Evolutionary conservation across 2,113 vertebrate genomes (phyloP), one percentile per base, ranked within the genome.

Genomic region (Pyrgilauda ruficollis): DNA sequence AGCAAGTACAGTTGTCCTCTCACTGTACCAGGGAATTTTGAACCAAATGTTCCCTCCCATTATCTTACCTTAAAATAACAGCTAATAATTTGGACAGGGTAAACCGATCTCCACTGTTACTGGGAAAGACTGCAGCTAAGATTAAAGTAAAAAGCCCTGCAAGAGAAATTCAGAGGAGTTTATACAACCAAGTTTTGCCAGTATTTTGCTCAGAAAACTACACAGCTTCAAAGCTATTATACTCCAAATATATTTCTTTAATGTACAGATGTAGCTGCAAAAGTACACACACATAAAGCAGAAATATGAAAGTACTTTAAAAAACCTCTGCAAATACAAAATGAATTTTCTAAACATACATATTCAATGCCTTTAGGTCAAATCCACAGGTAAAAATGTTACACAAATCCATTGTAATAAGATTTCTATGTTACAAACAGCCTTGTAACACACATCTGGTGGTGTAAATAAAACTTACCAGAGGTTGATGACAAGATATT

Each of bases 401-500:
- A 61, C 15, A 59, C 3, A 47, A 89, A 35, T 26, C 26, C 37
- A 50, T 1, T 53, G 27, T 10, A 91, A 87, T 4, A 14, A 53
- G 4, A 47, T n/a, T 81, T 81, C 53, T 23, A 68, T 24, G 6
- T 61, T 70, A 52, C 33, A 33, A 91, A 80, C 7, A 82, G 33
- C 2, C 3, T 68, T 59, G 58, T 17, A 90, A 77, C 10, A 27
- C 10, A 76, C 6, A 75, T 23, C 20, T 86, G 30, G 49, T 27
- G 55, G 67, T 66, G 47, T 23, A 95, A 93, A 86, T 82, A 87
- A 50, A 86, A 95, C 96, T 98, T 97, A 99, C 99, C 99, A 97
- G 99, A 99, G 16, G 99, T 99, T 91, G 99, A 99, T 2, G 99
- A 99, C 89, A 99, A 97, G 89, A 99, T 98, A 97, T 99, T 99